A percentile compares a stretch with the other conserved stretches of the same genome.
phyloP scores from a whole-genome alignment of 2,113 vertebrate genomes.

The Microcebus murinus region DNA sequence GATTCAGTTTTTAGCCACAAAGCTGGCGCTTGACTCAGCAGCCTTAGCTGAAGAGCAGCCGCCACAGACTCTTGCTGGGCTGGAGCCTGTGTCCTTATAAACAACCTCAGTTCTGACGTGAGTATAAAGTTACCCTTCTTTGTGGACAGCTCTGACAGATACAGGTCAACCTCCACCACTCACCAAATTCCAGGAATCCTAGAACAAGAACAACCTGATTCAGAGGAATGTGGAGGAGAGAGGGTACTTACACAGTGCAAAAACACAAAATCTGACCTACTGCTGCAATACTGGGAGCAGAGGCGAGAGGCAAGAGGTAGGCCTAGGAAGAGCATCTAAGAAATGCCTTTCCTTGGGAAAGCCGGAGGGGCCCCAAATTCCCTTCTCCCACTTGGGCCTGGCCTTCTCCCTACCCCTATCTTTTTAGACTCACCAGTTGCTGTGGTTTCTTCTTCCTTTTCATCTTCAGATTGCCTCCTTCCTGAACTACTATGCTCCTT shows the following conservation, averaged over 20 bases:
- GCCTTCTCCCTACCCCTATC: not conserved
- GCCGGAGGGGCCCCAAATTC: not conserved
- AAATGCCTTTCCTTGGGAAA: not conserved
- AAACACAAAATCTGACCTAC: not conserved
- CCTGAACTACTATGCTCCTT: not conserved
- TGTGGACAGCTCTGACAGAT: conserved; percentile 5
- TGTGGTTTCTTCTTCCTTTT: not conserved
- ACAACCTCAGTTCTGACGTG: not conserved
- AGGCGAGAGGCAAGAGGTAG: not conserved
- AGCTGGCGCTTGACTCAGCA: not conserved
- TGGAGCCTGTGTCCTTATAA: not conserved
- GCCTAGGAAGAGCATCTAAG: not conserved
- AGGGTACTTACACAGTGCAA: not conserved
- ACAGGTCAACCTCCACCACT: not conserved
- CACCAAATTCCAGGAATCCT: not conserved
- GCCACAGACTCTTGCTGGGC: not conserved
- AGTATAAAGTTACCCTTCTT: not conserved
- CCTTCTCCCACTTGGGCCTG: not conserved
- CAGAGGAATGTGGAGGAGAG: not conserved
- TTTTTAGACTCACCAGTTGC: not conserved
- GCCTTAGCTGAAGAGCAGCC: not conserved
- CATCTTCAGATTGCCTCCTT: not conserved
- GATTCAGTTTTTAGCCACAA: not conserved
- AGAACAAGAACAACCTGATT: not conserved
- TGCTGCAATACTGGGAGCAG: not conserved